Conservation (phyloP, 1,140 invertebrate genomes). For the Meloidogyne floridensis region DNA sequence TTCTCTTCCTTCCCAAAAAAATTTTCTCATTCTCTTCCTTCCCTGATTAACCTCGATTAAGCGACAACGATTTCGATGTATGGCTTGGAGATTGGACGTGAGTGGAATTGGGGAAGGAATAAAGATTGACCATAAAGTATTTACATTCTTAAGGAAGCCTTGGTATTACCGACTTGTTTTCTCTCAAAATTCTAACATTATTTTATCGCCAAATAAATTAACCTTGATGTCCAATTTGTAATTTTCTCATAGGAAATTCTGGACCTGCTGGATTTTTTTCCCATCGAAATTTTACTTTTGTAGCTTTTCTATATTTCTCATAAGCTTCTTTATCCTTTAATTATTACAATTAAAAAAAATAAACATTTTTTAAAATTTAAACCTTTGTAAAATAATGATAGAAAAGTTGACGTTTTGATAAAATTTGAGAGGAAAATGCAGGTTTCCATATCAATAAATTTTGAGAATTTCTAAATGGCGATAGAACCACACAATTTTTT, state of each 20-base stretch:
- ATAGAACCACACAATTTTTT: background rate
- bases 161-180: too few relatives aligned
- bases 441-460: background rate
- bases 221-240: conserved; percentile 14
- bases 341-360: background rate
- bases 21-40: too few relatives aligned
- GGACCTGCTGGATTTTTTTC: background rate
- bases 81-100: too few relatives aligned
- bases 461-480: background rate
- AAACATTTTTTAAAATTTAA: background rate
- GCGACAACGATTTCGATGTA: too few relatives aligned
- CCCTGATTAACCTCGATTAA: too few relatives aligned
- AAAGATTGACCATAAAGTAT: too few relatives aligned
- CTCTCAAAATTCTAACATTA: too few relatives aligned
- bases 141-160: too few relatives aligned
- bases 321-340: conserved; percentile 2
- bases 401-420: background rate
- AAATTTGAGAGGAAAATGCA: background rate
- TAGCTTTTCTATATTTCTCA: background rate
- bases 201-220: too few relatives aligned
- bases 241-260: conserved; percentile 8
- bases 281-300: background rate
- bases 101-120: too few relatives aligned
- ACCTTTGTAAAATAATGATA: conserved; percentile 5
- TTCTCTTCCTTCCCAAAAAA: too few relatives aligned